Conservation (phyloP, 2,113 vertebrate species). For the Argyrosomus japonicus region DNA sequence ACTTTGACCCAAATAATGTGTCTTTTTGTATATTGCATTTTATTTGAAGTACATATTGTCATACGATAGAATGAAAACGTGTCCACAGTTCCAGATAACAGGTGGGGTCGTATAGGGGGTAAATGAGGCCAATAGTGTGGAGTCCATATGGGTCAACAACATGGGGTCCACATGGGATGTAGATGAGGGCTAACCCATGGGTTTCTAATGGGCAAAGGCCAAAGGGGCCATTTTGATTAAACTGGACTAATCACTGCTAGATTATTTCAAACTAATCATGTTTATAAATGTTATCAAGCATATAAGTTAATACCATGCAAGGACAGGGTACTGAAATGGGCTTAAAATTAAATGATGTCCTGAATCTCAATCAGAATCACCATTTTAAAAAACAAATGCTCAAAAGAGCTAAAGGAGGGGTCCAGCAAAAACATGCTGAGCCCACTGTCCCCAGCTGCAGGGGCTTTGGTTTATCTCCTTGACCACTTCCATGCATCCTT, state of each 20-base stretch:
- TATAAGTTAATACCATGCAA: neutral
- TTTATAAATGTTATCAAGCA: neutral
- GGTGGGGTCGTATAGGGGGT: neutral
- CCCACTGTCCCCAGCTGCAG: neutral
- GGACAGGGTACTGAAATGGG: neutral
- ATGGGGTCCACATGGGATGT: slow-evolving; percentile 4
- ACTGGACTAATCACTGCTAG: neutral
- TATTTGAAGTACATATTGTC: neutral
- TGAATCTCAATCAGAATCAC: neutral
- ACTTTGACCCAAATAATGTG: neutral
- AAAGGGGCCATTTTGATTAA: slow-evolving; percentile 6
- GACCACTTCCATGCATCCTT: slow-evolving; percentile 17
- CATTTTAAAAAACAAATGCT: neutral
- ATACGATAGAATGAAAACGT: neutral
- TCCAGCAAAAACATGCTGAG: neutral
- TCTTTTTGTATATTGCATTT: neutral
- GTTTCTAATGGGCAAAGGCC: neutral
- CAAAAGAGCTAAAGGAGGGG: neutral
- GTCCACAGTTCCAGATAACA: neutral
- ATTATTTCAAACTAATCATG: slow-evolving; percentile 1
- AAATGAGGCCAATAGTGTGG: slow-evolving; percentile 18
- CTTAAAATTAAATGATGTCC: neutral
- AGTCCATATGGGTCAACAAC: slow-evolving; percentile 24
- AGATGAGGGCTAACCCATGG: neutral
- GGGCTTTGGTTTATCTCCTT: slow-evolving; percentile 10